A percentile compares a stretch with the other conserved stretches of the same genome.
phyloP scores from a whole-genome alignment of 2,888 invertebrate genomes.

The Trichacis sp. region DNA sequence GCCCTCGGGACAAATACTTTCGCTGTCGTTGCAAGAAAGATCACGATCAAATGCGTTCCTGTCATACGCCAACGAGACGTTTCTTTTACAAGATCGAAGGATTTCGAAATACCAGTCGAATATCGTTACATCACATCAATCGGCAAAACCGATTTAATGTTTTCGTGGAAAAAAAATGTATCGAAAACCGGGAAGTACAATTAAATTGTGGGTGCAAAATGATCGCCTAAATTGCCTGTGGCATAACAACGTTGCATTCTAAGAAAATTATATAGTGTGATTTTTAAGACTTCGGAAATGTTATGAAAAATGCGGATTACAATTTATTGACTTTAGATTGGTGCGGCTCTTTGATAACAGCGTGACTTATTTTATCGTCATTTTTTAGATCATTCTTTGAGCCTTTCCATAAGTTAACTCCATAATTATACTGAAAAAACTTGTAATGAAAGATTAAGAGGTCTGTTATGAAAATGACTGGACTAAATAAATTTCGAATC shows the following conservation, averaged over 20 bases:
- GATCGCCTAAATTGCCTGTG: slow-evolving; percentile 11
- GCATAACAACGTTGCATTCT: slow-evolving; percentile 11
- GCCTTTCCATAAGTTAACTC: no score
- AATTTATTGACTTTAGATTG: no score
- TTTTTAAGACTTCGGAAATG: not conserved
- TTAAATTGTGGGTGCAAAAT: slow-evolving; percentile 21
- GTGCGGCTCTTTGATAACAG: no score
- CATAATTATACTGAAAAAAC: no score
- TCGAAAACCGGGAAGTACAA: slow-evolving; percentile 38
- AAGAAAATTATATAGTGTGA: slow-evolving; percentile 1
- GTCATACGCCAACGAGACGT: slow-evolving; percentile 40
- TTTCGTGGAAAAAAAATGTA: slow-evolving; percentile 21
- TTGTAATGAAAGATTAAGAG: no score
- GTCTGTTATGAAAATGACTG: no score
- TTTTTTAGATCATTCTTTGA: no score
- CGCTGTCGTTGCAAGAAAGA: slow-evolving; percentile 12
- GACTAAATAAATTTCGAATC: no score
- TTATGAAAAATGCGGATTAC: no score
- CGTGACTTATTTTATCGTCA: no score
- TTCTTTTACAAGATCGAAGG: slow-evolving; percentile 36
- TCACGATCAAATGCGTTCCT: slow-evolving; percentile 16
- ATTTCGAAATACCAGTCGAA: slow-evolving; percentile 38
- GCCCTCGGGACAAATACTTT: slow-evolving; percentile 40
- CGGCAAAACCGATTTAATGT: slow-evolving; percentile 17
- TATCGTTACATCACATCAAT: slow-evolving; percentile 38